Conservation (phyloP, 2,797 vertebrate genomes). For the Tokudaia muenninki region DNA sequence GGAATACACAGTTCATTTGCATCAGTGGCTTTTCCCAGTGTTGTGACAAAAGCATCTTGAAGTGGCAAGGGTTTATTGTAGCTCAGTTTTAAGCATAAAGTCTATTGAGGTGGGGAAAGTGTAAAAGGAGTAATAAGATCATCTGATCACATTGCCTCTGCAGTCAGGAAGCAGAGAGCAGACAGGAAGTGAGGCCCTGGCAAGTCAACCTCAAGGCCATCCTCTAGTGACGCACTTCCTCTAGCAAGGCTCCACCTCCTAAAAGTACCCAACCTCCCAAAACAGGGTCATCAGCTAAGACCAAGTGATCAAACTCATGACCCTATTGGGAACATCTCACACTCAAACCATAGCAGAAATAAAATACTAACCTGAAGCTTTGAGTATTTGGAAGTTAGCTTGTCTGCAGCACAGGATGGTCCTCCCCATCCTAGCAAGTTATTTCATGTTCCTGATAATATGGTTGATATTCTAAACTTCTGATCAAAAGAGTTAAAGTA, state of each 20-base stretch:
- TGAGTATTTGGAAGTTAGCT: background rate
- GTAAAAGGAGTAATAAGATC: too few relatives aligned
- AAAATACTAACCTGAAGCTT: background rate
- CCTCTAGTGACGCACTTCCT: background rate
- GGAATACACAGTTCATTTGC: background rate
- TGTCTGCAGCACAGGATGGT: background rate
- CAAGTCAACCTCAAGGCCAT: background rate
- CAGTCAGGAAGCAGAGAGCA: background rate
- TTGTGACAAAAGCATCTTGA: background rate
- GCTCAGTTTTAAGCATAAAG: background rate
- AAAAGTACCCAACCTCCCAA: background rate
- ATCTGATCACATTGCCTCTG: background rate
- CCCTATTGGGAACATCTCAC: background rate
- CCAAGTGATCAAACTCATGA: background rate
- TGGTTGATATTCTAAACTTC: background rate
- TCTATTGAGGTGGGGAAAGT: accelerated
- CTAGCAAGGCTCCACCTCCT: background rate
- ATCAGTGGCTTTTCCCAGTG: background rate
- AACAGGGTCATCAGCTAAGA: background rate
- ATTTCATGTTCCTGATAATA: background rate
- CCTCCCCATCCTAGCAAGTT: background rate
- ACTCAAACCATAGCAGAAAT: background rate
- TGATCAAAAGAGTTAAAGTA: background rate
- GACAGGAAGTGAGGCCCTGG: background rate
- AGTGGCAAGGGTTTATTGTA: background rate